Percentiles rank a stretch among this genome's conserved stretches.
Conservation (phyloP, 92 coral and sea anemone genomes). For the Montipora capitata region DNA sequence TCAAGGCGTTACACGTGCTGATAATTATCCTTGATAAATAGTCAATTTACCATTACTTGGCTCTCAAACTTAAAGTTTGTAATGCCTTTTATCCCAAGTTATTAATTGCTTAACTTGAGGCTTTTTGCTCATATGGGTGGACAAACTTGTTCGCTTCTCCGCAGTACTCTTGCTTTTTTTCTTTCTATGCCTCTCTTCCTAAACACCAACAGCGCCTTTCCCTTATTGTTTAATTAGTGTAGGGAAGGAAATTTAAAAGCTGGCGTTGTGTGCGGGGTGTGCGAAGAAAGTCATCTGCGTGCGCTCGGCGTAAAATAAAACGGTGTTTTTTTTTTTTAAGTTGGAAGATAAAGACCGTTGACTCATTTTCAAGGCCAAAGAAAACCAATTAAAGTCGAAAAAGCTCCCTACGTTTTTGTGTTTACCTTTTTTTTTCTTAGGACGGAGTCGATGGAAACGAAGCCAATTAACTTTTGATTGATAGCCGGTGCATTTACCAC, state of each 20-base stretch:
- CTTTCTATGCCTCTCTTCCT: neutral
- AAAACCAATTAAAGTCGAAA: slow-evolving; percentile 38
- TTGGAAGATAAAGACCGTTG: slow-evolving; percentile 16
- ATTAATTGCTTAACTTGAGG: slow-evolving; percentile 8
- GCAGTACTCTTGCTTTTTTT: neutral
- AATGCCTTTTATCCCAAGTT: slow-evolving; percentile 14
- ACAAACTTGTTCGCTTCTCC: neutral
- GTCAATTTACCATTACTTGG: neutral
- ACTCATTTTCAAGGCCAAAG: slow-evolving; percentile 26
- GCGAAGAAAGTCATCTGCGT: neutral
- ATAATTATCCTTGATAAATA: neutral
- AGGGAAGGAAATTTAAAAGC: neutral
- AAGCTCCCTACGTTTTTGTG: slow-evolving; percentile 16
- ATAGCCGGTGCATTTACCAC: no score
- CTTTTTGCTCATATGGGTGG: neutral
- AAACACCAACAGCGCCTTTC: neutral
- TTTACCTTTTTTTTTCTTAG: neutral
- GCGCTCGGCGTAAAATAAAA: neutral
- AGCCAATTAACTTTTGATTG: neutral
- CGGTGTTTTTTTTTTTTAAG: neutral
- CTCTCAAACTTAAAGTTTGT: slow-evolving; percentile 14
- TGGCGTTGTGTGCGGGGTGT: slow-evolving; percentile 6
- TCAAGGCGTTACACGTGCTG: slow-evolving; percentile 6
- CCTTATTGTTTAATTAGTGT: neutral
- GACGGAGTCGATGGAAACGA: slow-evolving; percentile 2